Conservation (phyloP, 2,113 vertebrate genomes). For the Cariama cristata region DNA sequence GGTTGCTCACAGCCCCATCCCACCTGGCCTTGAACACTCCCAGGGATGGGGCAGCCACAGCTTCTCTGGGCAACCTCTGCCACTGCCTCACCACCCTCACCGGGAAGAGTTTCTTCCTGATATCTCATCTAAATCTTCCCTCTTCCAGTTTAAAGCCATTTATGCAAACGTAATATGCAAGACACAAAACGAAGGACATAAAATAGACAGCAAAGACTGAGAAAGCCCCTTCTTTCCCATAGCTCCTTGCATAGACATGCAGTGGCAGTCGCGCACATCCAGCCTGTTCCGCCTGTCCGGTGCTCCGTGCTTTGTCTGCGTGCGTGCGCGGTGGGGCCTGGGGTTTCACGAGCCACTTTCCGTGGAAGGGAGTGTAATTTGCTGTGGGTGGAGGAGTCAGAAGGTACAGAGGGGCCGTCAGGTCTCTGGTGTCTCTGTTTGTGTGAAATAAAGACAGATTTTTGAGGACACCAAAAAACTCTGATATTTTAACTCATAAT, state of each 20-base stretch:
- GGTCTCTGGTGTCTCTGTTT: background rate
- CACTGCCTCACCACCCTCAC: too few relatives aligned
- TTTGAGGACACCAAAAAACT: background rate
- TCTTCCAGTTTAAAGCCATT: too few relatives aligned
- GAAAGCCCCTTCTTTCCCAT: background rate
- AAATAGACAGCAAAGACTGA: background rate
- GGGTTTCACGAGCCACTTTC: background rate
- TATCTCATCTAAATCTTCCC: too few relatives aligned
- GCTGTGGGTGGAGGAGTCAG: background rate
- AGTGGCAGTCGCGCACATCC: background rate
- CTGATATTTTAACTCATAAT: background rate
- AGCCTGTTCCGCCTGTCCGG: background rate
- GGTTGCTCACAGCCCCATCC: too few relatives aligned
- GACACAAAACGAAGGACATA: background rate
- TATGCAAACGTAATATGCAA: background rate
- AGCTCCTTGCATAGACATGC: background rate
- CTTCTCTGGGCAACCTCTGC: too few relatives aligned
- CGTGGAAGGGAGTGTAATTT: background rate
- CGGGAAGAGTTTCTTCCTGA: too few relatives aligned
- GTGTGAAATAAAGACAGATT: background rate
- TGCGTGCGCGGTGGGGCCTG: background rate
- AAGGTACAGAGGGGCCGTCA: background rate
- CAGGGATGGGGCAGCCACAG: too few relatives aligned
- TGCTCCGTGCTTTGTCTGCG: background rate
- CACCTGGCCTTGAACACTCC: too few relatives aligned